Conservation (phyloP, 2,113 vertebrate genomes). For the Tichodroma muraria region DNA sequence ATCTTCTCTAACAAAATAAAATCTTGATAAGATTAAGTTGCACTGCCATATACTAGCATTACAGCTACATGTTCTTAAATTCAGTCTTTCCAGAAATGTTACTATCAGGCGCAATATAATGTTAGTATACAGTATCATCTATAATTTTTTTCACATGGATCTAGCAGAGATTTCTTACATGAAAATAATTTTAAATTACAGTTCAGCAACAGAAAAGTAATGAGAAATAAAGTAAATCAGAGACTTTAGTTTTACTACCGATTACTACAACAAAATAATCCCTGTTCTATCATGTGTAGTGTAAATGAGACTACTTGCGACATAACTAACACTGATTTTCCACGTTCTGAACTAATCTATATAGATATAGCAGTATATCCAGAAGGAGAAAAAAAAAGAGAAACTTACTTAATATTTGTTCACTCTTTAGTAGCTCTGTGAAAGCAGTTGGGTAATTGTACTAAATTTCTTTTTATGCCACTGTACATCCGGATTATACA, state of each 20-base stretch:
- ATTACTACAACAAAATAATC: not conserved
- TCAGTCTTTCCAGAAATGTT: not conserved
- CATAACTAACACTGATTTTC: not conserved
- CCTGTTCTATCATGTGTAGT: not conserved
- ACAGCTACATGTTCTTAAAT: not conserved
- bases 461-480: not conserved
- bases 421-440: not conserved
- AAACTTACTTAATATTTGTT: not conserved
- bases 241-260: not conserved
- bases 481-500: not conserved
- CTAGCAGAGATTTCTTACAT: not conserved
- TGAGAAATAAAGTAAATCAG: not conserved
- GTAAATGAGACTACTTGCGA: not conserved
- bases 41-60: not conserved
- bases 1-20: not conserved
- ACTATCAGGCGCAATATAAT: not conserved
- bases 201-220: not conserved
- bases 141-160: not conserved
- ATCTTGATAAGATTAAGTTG: not conserved
- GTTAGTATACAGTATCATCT: not conserved
- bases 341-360: not conserved
- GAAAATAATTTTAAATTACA: not conserved
- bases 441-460: not conserved
- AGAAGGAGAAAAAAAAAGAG: not conserved
- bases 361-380: not conserved